These are phyloP conservation scores for Myzus persicae DNA, from an alignment of 1,140 invertebrate genomes.

Conservation along the genomic window DNA sequence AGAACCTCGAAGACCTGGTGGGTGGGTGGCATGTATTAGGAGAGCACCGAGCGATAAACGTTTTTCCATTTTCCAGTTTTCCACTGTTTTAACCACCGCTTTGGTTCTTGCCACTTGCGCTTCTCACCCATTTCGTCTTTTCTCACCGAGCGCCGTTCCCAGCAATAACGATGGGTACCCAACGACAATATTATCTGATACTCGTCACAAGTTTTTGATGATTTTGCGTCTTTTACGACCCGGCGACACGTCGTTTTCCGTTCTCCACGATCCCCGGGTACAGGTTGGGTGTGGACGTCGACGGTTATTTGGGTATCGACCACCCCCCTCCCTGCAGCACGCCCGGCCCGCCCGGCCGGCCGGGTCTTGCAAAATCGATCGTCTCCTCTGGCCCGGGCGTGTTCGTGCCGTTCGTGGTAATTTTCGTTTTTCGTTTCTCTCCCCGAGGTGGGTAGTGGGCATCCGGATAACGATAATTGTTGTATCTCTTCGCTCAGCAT, in stretches of 20 bases:
- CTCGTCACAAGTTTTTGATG: background rate
- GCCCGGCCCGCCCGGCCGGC: no score
- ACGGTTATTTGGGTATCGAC: background rate
- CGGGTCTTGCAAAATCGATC: background rate
- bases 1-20: no score
- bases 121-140: background rate
- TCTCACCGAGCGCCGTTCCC: background rate
- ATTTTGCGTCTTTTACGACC: background rate
- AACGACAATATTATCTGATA: background rate
- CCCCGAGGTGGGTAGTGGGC: background rate
- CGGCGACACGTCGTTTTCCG: background rate
- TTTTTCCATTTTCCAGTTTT: no score
- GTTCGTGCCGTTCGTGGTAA: background rate
- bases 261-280: background rate
- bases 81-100: background rate
- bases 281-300: no score
- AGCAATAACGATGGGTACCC: background rate
- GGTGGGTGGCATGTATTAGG: background rate
- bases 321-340: background rate
- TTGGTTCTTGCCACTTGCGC: conserved; percentile 12
- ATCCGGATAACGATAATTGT: background rate
- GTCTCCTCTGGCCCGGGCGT: background rate
- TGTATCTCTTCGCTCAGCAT: background rate
- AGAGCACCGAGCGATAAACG: background rate
- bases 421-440: background rate